phyloP scores from a whole-genome alignment of 2,113 vertebrate species.

The Ranitomeya imitator region DNA sequence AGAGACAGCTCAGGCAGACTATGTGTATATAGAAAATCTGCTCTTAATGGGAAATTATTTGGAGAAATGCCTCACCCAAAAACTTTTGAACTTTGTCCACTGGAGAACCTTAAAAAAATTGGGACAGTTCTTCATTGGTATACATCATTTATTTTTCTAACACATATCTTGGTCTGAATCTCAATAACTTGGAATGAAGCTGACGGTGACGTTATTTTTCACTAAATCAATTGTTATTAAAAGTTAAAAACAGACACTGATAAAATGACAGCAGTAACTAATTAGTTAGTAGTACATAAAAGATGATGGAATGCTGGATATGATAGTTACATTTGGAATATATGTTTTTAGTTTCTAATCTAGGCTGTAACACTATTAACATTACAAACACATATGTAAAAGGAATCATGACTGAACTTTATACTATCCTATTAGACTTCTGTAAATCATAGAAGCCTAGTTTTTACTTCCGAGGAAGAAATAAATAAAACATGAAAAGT shows the following conservation, averaged over 20 bases:
- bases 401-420: background rate
- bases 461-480: no score
- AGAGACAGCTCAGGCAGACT: conserved; percentile 52
- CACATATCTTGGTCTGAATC: conserved; percentile 67
- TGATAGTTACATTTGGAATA: background rate
- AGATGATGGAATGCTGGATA: background rate
- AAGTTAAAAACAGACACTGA: background rate
- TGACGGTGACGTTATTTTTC: conserved; percentile 33
- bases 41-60: conserved; percentile 59
- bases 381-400: background rate
- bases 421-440: conserved; percentile 15
- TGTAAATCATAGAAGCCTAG: background rate
- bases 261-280: conserved; percentile 14
- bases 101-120: conserved; percentile 64
- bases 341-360: conserved; percentile 7
- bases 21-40: conserved; percentile 58
- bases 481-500: background rate
- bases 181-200: conserved; percentile 67
- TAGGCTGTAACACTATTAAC: background rate
- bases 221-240: conserved; percentile 43
- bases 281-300: background rate
- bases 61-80: conserved; percentile 58
- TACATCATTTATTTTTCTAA: conserved; percentile 70
- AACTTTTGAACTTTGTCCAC: conserved; percentile 64
- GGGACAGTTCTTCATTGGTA: conserved; percentile 66